Evolutionary conservation across 1,140 invertebrate species (phyloP).

Genomic region (Drosophila prosaltans): DNA sequence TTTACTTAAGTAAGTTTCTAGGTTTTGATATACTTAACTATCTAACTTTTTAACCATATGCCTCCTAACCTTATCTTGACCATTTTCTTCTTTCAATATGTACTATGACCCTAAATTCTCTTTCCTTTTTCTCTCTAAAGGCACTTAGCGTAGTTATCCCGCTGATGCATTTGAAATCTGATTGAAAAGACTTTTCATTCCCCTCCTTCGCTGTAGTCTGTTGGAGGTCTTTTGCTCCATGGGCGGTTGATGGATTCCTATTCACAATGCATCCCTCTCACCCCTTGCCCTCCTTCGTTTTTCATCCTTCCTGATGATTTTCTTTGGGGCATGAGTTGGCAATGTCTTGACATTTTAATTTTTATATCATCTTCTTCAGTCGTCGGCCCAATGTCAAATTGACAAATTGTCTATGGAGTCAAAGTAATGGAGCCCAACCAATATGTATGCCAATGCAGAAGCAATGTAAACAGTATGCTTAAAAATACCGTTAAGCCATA

Average conservation of each 20-base stretch:
- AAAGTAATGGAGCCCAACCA: constrained; percentile 1
- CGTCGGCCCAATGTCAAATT: constrained; percentile 45
- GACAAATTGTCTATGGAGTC: constrained; percentile 64
- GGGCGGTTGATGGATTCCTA: constrained; percentile 75
- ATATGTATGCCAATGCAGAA: constrained; percentile 61
- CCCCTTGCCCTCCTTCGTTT: constrained; percentile 3
- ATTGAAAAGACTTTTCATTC: constrained; percentile 51
- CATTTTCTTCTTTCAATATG: too few species aligned
- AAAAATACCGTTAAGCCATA: constrained; percentile 62
- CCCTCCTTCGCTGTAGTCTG: constrained; percentile 36
- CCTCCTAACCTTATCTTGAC: too few species aligned
- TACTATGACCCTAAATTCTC: too few species aligned
- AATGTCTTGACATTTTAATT: constrained; percentile 69
- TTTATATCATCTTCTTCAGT: constrained; percentile 61
- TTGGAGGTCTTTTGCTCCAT: constrained; percentile 57
- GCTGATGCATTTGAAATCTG: constrained; percentile 49
- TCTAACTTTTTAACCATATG: too few species aligned
- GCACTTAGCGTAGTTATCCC: constrained; percentile 23
- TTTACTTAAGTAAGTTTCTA: too few species aligned
- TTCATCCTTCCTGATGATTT: constrained; percentile 11
- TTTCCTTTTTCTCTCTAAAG: not conserved
- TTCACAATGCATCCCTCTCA: constrained; percentile 34
- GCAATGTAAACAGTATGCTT: constrained; percentile 35
- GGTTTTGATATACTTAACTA: too few species aligned
- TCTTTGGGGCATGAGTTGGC: constrained; percentile 50